Conservation (phyloP, 2,888 invertebrate genomes). For the Euplagia quadripunctaria region DNA sequence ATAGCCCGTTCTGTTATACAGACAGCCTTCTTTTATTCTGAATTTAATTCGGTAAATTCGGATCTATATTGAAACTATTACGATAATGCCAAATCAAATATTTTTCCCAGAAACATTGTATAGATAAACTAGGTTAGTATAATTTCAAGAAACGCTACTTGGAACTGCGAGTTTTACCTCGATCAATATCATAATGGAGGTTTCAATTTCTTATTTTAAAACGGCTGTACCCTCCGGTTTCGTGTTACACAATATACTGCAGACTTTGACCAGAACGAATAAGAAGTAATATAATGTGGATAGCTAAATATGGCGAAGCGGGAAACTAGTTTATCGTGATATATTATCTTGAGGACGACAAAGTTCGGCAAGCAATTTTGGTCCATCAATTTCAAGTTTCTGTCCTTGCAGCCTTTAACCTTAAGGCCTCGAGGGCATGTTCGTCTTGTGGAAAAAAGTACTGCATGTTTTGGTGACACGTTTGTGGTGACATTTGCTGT, state of each 20-base stretch:
- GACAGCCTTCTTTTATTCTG: too few relatives aligned
- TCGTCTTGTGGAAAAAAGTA: neutral
- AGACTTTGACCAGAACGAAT: neutral
- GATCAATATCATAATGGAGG: neutral
- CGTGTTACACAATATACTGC: neutral
- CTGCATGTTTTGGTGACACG: neutral
- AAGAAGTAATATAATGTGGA: slow-evolving; percentile 19
- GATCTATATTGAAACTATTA: too few relatives aligned
- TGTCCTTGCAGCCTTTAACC: slow-evolving; percentile 16
- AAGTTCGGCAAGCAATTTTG: slow-evolving; percentile 37
- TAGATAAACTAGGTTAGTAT: neutral
- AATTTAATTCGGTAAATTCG: too few relatives aligned
- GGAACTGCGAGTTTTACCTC: neutral
- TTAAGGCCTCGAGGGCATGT: neutral
- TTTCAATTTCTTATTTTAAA: neutral
- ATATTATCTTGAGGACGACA: slow-evolving; percentile 27
- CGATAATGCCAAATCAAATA: too few relatives aligned
- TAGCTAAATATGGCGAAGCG: slow-evolving; percentile 18
- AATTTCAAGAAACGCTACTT: too few relatives aligned
- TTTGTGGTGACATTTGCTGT: neutral
- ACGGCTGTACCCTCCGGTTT: neutral
- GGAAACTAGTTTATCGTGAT: slow-evolving; percentile 32
- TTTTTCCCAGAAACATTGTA: neutral
- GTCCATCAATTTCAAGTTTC: slow-evolving; percentile 35
- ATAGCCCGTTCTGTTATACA: too few relatives aligned